Percentiles rank a stretch among this genome's conserved stretches.
These are phyloP conservation scores for Pemphigus obesinymphae DNA, from an alignment of 1,140 invertebrate genomes.

Conservation along the genomic window DNA sequence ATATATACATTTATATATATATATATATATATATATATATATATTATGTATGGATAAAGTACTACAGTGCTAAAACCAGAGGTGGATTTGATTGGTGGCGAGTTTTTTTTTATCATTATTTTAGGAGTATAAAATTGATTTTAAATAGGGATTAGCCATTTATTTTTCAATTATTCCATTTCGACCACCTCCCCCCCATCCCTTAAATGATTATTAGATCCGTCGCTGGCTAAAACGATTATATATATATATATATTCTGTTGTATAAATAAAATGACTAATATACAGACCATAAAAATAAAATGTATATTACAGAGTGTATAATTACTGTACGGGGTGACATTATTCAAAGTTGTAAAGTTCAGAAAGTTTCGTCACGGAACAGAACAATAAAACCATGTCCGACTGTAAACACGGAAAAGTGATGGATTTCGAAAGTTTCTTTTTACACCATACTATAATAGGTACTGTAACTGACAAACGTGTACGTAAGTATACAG, in stretches of 20 bases:
- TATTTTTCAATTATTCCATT: too few relatives aligned
- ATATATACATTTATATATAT: too few relatives aligned
- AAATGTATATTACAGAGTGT: neutral
- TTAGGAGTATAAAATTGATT: too few relatives aligned
- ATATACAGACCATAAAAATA: neutral
- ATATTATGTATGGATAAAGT: too few relatives aligned
- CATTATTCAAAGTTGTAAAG: conserved; percentile 24
- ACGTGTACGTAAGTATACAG: neutral
- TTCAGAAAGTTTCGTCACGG: neutral
- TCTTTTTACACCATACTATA: neutral
- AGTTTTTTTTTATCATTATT: too few relatives aligned
- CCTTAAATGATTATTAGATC: too few relatives aligned
- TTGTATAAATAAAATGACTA: neutral
- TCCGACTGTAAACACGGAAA: neutral
- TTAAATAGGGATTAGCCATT: too few relatives aligned
- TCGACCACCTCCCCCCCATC: too few relatives aligned
- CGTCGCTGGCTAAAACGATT: neutral
- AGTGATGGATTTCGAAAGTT: conserved; percentile 37
- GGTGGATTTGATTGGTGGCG: too few relatives aligned
- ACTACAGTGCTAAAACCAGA: too few relatives aligned
- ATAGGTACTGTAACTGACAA: neutral
- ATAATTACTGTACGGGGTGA: neutral
- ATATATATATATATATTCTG: too few relatives aligned
- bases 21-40: too few relatives aligned
- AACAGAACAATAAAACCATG: conserved; percentile 8